Percentiles rank a stretch among this genome's conserved stretches.
Evolutionary conservation across 2,888 invertebrate species (phyloP).

Genomic region (Tetheella fluctuosa): DNA sequence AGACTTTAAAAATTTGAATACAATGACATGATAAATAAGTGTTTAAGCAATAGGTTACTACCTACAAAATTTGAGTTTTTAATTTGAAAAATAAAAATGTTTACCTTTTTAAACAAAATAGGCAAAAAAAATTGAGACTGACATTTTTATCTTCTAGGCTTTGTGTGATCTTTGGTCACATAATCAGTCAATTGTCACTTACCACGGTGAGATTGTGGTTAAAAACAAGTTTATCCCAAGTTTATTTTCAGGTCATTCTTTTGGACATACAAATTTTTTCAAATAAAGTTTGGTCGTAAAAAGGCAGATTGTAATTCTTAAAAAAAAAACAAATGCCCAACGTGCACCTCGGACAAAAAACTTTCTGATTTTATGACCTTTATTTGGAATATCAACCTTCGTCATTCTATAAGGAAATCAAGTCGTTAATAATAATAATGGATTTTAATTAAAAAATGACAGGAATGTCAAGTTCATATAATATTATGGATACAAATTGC

Average conservation of each 20-base stretch:
- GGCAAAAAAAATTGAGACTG: no score
- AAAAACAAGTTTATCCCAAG: no score
- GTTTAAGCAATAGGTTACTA: neutral
- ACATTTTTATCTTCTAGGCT: no score
- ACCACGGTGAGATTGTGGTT: no score
- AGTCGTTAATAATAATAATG: neutral
- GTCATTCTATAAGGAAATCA: conserved; percentile 6
- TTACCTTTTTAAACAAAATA: no score
- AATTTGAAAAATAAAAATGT: no score
- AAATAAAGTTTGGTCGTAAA: no score
- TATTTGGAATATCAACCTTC: neutral
- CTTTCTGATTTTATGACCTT: no score
- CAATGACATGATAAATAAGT: neutral
- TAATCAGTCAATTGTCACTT: no score
- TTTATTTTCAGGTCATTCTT: neutral
- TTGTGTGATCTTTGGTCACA: no score
- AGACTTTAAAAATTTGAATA: neutral
- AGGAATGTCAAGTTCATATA: conserved; percentile 12
- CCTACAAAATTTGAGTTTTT: no score
- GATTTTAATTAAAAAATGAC: neutral
- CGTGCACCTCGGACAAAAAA: no score
- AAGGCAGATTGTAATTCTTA: neutral
- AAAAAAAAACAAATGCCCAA: neutral
- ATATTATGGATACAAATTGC: conserved; percentile 15
- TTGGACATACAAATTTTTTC: neutral